Evolutionary conservation across 2,113 vertebrate genomes (phyloP).

Genomic region (Ptychochromis oligacanthus): DNA sequence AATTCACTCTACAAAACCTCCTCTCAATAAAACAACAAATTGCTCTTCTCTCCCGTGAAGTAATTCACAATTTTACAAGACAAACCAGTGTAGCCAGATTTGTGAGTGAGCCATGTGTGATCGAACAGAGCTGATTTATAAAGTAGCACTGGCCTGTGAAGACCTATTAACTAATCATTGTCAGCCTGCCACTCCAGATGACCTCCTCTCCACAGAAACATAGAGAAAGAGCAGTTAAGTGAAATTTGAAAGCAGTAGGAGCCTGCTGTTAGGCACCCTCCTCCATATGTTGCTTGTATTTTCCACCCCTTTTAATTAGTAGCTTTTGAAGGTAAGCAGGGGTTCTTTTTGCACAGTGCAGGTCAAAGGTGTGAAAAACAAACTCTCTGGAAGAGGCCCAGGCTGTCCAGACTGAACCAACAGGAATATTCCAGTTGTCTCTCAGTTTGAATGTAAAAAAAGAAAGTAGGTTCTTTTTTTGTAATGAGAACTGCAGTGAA

Average conservation of each 20-base stretch:
- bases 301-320: conserved; percentile 62
- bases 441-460: neutral
- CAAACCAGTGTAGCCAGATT: neutral
- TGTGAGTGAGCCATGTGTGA: conserved; percentile 16
- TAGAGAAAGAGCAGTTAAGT: conserved; percentile 43
- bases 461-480: neutral
- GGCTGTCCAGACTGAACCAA: neutral
- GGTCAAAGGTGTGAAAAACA: conserved; percentile 42
- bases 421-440: neutral
- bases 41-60: neutral
- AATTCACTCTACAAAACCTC: neutral
- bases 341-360: conserved; percentile 36
- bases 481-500: neutral
- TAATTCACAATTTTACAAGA: conserved; percentile 7
- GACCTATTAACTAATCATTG: conserved; percentile 63
- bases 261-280: conserved; percentile 42
- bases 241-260: conserved; percentile 39
- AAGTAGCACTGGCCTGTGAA: conserved; percentile 51
- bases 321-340: conserved; percentile 45
- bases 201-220: conserved; percentile 59
- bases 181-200: conserved; percentile 62
- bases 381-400: neutral
- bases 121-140: conserved; percentile 31
- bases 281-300: conserved; percentile 55
- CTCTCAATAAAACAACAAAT: neutral